Base-by-base conservation (phyloP, 2,797 vertebrate species). In the Moxostoma hubbsi region DNA sequence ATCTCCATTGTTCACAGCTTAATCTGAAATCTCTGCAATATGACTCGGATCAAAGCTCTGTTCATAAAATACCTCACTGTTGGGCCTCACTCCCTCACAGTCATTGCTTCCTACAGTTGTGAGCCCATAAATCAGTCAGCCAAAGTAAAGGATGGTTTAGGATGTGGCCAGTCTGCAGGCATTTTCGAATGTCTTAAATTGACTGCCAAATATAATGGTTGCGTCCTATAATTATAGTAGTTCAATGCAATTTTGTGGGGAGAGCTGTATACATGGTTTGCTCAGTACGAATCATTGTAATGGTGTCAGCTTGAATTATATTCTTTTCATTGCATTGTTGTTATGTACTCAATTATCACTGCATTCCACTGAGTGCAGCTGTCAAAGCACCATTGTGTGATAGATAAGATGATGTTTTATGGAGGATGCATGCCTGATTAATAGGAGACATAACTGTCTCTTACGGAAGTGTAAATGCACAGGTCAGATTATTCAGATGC, bases 21-120 rank as follows among this genome's bases (percentile, higher is more conserved):
- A 92, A 93, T 93, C 91, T 89, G 81, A 75, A 83, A 88, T 92
- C 93, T 93, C 90, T 89, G 87, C 90, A 89, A 88, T 87, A 87
- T 90, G 92, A 92, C 89, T 92, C 79, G 89, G 90, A 92, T 91
- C 87, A 91, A 88, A 90, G 88, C 89, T 16, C 69, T 72, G 62
- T 80, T 82, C 81, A 82, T 46, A 75, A 84, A 75, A 66, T 36
- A 61, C 62, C 73, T 67, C 58, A 55, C 16, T 66, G 49, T 73
- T 75, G 72, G 65, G 51, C 65, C 69, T 69, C 6, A 5, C 72
- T 50, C 45, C n/a, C 75, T 73, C 79, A 51, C 67, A 67, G 70
- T 71, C 66, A 61, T 24, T 72, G 73, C 81, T 70, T 62, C 51
- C 24, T 69, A 74, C 65, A 50, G 75, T 50, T n/a, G 81, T 79